These are phyloP conservation scores for Xenentodon cancila DNA, from an alignment of 2,797 vertebrate species.

Conservation along the genomic window DNA sequence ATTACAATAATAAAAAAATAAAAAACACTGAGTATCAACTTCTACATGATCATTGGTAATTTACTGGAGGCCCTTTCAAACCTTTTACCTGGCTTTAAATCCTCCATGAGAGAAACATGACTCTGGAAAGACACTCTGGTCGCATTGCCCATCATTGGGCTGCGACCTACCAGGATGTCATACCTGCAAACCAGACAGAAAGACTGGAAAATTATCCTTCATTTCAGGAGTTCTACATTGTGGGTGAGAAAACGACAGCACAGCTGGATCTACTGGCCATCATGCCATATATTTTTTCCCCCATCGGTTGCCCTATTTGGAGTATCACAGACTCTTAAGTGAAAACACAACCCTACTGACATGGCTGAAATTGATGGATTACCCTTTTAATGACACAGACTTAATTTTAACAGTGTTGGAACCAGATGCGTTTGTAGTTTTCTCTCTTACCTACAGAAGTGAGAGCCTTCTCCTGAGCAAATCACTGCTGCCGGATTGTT, in stretches of 20 bases:
- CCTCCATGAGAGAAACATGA: slow-evolving; percentile 70
- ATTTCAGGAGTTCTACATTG: too few species aligned
- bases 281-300: too few species aligned
- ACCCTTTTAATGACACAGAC: too few species aligned
- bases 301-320: too few species aligned
- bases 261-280: too few species aligned
- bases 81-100: slow-evolving; percentile 61
- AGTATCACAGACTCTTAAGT: too few species aligned
- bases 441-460: slow-evolving; percentile 75
- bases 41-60: background rate
- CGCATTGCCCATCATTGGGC: slow-evolving; percentile 78
- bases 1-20: slow-evolving; percentile 2
- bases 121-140: slow-evolving; percentile 79
- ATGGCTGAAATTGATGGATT: too few species aligned
- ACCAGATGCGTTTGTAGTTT: background rate
- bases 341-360: too few species aligned
- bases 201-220: background rate
- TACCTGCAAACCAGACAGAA: slow-evolving; percentile 65
- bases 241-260: too few species aligned
- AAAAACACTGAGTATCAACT: background rate
- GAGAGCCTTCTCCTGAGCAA: slow-evolving; percentile 80
- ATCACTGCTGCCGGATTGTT: slow-evolving; percentile 44
- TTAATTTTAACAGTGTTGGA: background rate
- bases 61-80: background rate
- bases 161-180: slow-evolving; percentile 86